Conservation (phyloP, 2,888 invertebrate genomes). For the Ramazzottius varieornatus region DNA sequence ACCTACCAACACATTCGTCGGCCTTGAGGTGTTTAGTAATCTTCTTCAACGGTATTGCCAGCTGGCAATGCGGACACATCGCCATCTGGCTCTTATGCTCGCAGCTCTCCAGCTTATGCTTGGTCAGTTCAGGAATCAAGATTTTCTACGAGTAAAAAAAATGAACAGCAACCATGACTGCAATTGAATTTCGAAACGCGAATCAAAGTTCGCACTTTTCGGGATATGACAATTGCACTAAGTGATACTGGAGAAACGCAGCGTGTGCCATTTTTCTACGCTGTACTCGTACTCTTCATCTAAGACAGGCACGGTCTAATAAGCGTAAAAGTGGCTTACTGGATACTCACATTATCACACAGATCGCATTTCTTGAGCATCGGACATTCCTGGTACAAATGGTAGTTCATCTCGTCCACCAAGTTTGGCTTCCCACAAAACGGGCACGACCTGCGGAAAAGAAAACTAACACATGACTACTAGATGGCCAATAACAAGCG, state of each 20-base stretch:
- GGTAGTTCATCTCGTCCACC: background rate
- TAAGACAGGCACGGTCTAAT: too few relatives aligned
- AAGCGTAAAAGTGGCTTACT: too few relatives aligned
- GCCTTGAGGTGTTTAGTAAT: background rate
- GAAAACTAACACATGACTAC: too few relatives aligned
- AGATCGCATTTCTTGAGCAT: background rate
- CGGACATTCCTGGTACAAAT: slow-evolving; percentile 2
- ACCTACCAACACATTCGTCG: background rate
- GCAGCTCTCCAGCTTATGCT: background rate
- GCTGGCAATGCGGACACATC: background rate
- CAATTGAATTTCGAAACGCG: too few relatives aligned
- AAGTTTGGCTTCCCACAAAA: background rate
- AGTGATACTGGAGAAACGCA: too few relatives aligned
- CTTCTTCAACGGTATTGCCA: background rate
- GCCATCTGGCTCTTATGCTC: background rate
- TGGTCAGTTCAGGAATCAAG: background rate
- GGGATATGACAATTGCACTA: too few relatives aligned
- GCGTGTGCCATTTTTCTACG: too few relatives aligned
- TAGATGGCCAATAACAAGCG: too few relatives aligned
- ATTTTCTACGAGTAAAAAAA: background rate
- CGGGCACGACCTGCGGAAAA: background rate
- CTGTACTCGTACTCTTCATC: too few relatives aligned
- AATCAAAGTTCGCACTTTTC: too few relatives aligned
- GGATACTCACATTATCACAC: background rate
- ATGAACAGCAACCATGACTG: too few relatives aligned